Conservation (phyloP, 2,888 invertebrate genomes). For the Caenorhabditis panamensis region DNA sequence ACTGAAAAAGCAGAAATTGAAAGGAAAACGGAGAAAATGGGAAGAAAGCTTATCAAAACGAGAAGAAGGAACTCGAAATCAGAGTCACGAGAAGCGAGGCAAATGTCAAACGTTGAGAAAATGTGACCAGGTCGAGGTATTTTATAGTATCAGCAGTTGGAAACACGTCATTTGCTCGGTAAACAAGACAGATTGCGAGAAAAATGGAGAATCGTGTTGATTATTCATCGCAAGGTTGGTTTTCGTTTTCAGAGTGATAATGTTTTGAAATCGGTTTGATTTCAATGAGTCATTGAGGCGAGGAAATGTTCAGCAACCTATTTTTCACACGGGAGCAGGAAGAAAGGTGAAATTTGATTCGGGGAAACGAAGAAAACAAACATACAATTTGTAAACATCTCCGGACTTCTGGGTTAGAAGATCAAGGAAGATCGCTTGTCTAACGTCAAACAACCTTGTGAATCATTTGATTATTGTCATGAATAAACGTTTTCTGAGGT, state of each 20-base stretch:
- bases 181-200: conserved; percentile 30
- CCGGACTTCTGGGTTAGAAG: too few species aligned
- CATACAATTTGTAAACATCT: too few species aligned
- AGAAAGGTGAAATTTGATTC: too few species aligned
- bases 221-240: conserved; percentile 10
- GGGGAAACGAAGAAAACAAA: too few species aligned
- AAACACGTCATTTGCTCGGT: conserved; percentile 47
- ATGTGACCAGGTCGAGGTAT: conserved; percentile 43
- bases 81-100: conserved; percentile 27
- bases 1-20: too few species aligned
- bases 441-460: too few species aligned
- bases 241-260: background rate
- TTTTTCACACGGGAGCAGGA: too few species aligned
- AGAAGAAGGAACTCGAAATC: conserved; percentile 1
- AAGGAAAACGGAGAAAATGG: conserved; percentile 20
- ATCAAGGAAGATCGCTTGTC: too few species aligned
- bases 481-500: too few species aligned
- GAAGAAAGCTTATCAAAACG: conserved; percentile 14
- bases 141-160: conserved; percentile 52
- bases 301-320: too few species aligned
- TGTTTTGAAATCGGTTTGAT: conserved; percentile 23
- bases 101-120: conserved; percentile 2
- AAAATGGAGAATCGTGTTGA: conserved; percentile 31
- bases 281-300: conserved; percentile 24
- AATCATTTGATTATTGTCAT: too few species aligned